These are phyloP conservation scores for Epizoanthus stellaris DNA, from an alignment of 92 coral and sea anemone species.

Conservation along the genomic window DNA sequence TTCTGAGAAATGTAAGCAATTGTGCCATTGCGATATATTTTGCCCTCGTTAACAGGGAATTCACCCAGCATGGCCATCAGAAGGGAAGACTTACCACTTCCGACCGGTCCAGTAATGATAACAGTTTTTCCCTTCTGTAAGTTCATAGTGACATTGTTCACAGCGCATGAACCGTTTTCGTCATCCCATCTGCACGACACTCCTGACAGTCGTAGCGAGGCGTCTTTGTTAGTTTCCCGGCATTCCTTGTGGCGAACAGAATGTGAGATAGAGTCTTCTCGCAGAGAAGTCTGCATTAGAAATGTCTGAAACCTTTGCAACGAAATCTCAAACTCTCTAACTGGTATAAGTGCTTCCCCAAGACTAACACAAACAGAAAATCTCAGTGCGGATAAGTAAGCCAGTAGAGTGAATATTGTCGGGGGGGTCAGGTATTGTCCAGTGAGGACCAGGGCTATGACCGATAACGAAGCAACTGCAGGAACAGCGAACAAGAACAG, in stretches of 20 bases:
- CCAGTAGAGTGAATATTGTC: background rate
- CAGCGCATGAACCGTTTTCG: background rate
- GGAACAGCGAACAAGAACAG: background rate
- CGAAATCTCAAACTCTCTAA: constrained; percentile 18
- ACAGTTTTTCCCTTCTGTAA: background rate
- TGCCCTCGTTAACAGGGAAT: background rate
- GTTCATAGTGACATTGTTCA: background rate
- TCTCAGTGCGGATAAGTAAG: background rate
- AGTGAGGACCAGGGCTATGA: background rate
- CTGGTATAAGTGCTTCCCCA: constrained; percentile 11
- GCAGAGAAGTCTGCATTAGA: constrained; percentile 1
- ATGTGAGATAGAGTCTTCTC: background rate
- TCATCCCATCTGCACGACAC: constrained; percentile 14
- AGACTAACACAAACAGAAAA: constrained; percentile 21
- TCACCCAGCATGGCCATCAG: constrained; percentile 19
- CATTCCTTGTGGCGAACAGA: background rate
- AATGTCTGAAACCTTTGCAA: constrained; percentile 3
- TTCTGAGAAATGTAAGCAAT: constrained; percentile 1
- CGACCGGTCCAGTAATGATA: constrained; percentile 26
- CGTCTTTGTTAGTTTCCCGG: background rate
- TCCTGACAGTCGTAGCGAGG: background rate
- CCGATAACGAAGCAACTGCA: background rate
- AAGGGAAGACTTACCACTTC: constrained; percentile 21
- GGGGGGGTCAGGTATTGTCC: constrained; percentile 5
- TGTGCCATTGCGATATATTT: background rate